These are phyloP conservation scores for Euclidia mi DNA, from an alignment of 2,888 invertebrate species.

Conservation along the genomic window DNA sequence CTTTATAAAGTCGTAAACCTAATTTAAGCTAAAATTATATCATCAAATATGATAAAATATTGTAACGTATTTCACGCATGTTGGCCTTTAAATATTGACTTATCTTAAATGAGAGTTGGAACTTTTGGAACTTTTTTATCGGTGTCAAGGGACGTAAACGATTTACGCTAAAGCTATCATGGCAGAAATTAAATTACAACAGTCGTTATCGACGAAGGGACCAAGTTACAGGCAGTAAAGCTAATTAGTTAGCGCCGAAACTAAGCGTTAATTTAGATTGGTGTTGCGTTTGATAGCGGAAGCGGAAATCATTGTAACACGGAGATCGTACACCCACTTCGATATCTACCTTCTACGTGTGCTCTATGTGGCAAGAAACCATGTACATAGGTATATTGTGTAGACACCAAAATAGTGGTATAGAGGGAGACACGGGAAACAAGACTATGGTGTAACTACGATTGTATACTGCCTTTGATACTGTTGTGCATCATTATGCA, in stretches of 20 bases:
- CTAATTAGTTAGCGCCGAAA: constrained; percentile 81
- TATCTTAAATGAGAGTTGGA: constrained; percentile 58
- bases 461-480: no score
- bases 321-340: constrained; percentile 7
- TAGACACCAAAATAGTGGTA: no score
- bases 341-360: background rate
- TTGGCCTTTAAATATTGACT: constrained; percentile 54
- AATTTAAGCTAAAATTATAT: background rate
- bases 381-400: no score
- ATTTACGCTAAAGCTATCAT: constrained; percentile 64
- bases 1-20: no score
- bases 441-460: no score
- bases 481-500: no score
- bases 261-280: constrained; percentile 80
- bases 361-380: constrained; percentile 3
- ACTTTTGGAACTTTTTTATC: constrained; percentile 74
- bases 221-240: constrained; percentile 74
- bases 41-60: background rate
- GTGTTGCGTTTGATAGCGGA: constrained; percentile 58
- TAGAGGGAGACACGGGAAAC: no score
- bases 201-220: constrained; percentile 66
- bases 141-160: constrained; percentile 57
- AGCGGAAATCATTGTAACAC: constrained; percentile 60
- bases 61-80: constrained; percentile 10
- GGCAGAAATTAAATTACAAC: constrained; percentile 78